phyloP scores from a whole-genome alignment of 2,797 vertebrate species.

The Dicrostonyx torquatus region DNA sequence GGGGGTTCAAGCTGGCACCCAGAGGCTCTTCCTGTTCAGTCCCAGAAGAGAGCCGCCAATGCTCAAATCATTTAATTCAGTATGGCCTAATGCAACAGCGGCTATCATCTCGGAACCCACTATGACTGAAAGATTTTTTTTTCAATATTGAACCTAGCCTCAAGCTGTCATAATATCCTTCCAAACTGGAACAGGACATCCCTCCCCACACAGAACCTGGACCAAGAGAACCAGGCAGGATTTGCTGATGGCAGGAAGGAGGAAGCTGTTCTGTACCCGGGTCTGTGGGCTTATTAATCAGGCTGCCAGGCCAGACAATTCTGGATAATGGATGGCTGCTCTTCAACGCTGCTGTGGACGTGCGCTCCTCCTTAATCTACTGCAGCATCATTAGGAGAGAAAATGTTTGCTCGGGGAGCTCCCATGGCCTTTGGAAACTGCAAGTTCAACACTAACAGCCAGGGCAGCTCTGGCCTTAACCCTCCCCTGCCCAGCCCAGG shows the following conservation, averaged over 20 bases:
- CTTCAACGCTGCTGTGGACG: slow-evolving; percentile 60
- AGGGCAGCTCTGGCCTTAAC: slow-evolving; percentile 8
- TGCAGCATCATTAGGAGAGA: slow-evolving; percentile 73
- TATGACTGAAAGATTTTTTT: background rate
- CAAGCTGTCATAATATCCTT: background rate
- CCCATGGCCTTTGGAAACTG: slow-evolving; percentile 76
- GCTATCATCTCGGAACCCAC: background rate
- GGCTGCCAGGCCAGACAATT: background rate
- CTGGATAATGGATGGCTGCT: slow-evolving; percentile 50
- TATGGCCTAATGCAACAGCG: background rate
- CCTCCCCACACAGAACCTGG: background rate
- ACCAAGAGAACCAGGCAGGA: background rate
- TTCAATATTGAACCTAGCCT: background rate
- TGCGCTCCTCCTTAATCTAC: slow-evolving; percentile 70
- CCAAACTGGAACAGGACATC: background rate
- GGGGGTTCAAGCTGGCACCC: background rate
- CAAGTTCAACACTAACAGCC: slow-evolving; percentile 31
- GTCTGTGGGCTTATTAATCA: background rate
- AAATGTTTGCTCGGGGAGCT: slow-evolving; percentile 78
- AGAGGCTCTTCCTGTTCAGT: background rate
- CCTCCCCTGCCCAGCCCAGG: background rate
- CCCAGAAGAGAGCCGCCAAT: background rate
- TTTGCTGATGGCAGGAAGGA: slow-evolving; percentile 2
- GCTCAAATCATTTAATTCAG: background rate
- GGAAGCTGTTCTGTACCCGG: background rate